phyloP scores from a whole-genome alignment of 2,888 invertebrate species.

The Mesodorylaimus sp. region DNA sequence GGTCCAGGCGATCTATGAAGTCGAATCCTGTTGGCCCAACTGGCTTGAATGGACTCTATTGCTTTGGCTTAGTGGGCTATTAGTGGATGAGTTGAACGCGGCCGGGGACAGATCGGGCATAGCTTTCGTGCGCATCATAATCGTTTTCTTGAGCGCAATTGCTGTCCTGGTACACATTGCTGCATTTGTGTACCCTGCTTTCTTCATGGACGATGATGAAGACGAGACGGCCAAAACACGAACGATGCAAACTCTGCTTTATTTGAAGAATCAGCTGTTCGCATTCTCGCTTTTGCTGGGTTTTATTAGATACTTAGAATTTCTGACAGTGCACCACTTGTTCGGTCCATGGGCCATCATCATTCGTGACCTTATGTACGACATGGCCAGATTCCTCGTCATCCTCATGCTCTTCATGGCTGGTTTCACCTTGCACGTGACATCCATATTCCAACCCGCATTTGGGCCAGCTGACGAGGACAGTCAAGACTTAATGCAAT shows the following conservation, averaged over 20 bases:
- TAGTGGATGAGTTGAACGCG: slow-evolving; percentile 87
- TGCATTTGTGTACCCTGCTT: slow-evolving; percentile 24
- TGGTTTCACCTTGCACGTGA: slow-evolving; percentile 74
- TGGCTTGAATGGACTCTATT: slow-evolving; percentile 92
- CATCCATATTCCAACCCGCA: slow-evolving; percentile 75
- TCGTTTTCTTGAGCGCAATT: slow-evolving; percentile 52
- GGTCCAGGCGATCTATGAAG: slow-evolving; percentile 21
- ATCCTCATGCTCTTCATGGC: slow-evolving; percentile 93
- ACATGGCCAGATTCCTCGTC: slow-evolving; percentile 55
- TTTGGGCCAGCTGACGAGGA: slow-evolving; percentile 19
- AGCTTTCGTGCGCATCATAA: slow-evolving; percentile 52
- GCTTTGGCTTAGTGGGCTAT: slow-evolving; percentile 77
- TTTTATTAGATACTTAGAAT: slow-evolving; percentile 74
- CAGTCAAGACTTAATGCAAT: slow-evolving; percentile 6
- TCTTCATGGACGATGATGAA: slow-evolving; percentile 12
- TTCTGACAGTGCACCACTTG: slow-evolving; percentile 91
- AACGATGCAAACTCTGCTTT: slow-evolving; percentile 6
- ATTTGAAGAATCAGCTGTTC: slow-evolving; percentile 62
- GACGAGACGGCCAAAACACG: not conserved
- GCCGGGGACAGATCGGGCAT: slow-evolving; percentile 91
- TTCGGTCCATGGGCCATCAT: slow-evolving; percentile 99
- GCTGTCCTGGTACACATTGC: slow-evolving; percentile 38
- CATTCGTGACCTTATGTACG: slow-evolving; percentile 50
- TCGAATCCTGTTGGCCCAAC: slow-evolving; percentile 48
- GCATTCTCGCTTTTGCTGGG: slow-evolving; percentile 82